Conservation (phyloP, 2,888 invertebrate genomes). For the Parascotia fuliginaria region DNA sequence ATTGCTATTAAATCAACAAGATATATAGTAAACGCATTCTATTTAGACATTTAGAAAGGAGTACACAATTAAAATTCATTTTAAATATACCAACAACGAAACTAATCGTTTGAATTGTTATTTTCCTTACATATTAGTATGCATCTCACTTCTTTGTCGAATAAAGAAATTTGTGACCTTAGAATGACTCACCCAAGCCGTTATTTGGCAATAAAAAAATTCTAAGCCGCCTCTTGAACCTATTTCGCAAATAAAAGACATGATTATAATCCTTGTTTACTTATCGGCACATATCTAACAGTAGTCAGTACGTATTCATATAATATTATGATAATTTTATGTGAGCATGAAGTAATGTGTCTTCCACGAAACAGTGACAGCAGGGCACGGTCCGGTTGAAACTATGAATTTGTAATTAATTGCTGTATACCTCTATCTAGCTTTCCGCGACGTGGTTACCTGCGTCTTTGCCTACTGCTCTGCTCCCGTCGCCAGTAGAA, state of each 20-base stretch:
- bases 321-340: slow-evolving; percentile 30
- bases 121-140: slow-evolving; percentile 71
- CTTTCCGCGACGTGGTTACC: too few species aligned
- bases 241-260: slow-evolving; percentile 53
- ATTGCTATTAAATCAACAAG: slow-evolving; percentile 22
- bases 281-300: slow-evolving; percentile 29
- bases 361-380: slow-evolving; percentile 24
- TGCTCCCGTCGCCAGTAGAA: too few species aligned
- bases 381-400: neutral
- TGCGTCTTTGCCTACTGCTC: too few species aligned
- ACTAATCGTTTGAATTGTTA: slow-evolving; percentile 57
- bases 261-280: slow-evolving; percentile 41
- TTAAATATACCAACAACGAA: slow-evolving; percentile 55
- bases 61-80: slow-evolving; percentile 68
- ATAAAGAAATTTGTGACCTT: slow-evolving; percentile 72
- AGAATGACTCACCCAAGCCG: slow-evolving; percentile 74
- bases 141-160: slow-evolving; percentile 54
- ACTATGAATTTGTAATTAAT: neutral
- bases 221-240: slow-evolving; percentile 54
- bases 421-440: too few species aligned
- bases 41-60: slow-evolving; percentile 62
- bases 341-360: neutral
- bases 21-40: slow-evolving; percentile 40
- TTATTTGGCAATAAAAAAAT: slow-evolving; percentile 73
- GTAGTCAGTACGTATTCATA: slow-evolving; percentile 30